Evolutionary conservation across 2,797 vertebrate genomes (phyloP).

Genomic region (Pseudomugil gertrudae): DNA sequence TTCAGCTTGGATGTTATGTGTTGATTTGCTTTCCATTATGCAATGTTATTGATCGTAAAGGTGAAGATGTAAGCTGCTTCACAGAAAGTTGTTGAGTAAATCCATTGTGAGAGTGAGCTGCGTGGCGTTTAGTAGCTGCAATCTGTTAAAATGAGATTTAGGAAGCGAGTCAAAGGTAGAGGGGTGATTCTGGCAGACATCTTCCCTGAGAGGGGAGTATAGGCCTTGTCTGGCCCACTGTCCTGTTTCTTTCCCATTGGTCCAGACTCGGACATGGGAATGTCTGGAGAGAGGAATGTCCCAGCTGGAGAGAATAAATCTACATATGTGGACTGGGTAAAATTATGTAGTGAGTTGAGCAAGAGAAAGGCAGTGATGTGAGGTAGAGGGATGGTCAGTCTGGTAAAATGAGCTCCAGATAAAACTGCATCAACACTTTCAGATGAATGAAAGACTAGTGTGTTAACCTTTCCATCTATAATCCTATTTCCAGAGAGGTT

Average conservation of each 20-base stretch:
- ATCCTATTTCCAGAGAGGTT: too few relatives aligned
- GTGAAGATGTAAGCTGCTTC: conserved; percentile 39
- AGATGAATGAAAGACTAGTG: too few relatives aligned
- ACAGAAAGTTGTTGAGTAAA: conserved; percentile 22
- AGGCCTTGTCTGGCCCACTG: neutral
- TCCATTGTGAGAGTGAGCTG: neutral
- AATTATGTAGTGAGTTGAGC: conserved; percentile 21
- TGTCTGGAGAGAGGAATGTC: neutral
- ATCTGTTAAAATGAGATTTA: conserved; percentile 56
- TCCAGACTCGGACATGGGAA: neutral
- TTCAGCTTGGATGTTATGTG: conserved; percentile 29
- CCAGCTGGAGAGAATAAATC: neutral
- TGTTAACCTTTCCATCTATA: too few relatives aligned
- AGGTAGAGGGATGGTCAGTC: conserved; percentile 21
- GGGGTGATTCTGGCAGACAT: neutral
- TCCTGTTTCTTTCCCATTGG: conserved; percentile 39
- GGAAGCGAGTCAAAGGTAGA: neutral
- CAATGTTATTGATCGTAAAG: conserved; percentile 45
- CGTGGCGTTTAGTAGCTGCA: conserved; percentile 35
- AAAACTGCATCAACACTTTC: neutral
- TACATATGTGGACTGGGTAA: conserved; percentile 33
- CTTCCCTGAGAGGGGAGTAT: neutral
- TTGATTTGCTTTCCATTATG: conserved; percentile 44
- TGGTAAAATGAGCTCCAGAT: neutral
- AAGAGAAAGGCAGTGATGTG: conserved; percentile 12